Percentiles rank a stretch among this genome's conserved stretches.
Conservation (phyloP, 2,113 vertebrate genomes). For the Gobio gobio region DNA sequence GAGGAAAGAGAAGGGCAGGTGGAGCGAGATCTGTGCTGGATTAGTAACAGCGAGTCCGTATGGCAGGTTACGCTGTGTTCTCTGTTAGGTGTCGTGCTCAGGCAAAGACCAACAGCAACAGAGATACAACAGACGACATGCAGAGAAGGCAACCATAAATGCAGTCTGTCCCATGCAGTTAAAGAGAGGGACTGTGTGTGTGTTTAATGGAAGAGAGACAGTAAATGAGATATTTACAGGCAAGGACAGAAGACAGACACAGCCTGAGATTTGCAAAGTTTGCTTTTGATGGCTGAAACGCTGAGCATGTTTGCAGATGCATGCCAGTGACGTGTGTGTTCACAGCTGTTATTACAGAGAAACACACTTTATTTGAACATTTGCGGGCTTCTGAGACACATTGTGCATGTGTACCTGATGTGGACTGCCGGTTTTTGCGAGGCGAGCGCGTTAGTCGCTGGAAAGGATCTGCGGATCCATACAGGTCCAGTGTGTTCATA, state of each 20-base stretch:
- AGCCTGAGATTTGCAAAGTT: constrained; percentile 25
- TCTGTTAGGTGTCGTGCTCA: constrained; percentile 50
- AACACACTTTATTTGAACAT: constrained; percentile 2
- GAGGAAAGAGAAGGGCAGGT: constrained; percentile 23
- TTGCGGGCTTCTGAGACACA: constrained; percentile 30
- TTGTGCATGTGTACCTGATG: constrained; percentile 83
- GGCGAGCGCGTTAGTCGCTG: constrained; percentile 93
- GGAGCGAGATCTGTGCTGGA: constrained; percentile 39
- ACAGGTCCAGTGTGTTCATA: constrained; percentile 90
- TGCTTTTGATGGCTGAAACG: background rate
- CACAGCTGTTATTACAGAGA: background rate
- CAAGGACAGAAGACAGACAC: constrained; percentile 38
- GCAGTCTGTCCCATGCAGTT: constrained; percentile 55
- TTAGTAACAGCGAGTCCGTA: constrained; percentile 46
- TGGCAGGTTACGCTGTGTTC: constrained; percentile 12
- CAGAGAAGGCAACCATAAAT: constrained; percentile 48
- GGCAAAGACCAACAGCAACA: constrained; percentile 37
- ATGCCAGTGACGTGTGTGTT: constrained; percentile 14
- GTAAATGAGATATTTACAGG: constrained; percentile 34
- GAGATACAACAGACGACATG: constrained; percentile 52
- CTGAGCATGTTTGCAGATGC: constrained; percentile 9
- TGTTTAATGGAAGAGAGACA: constrained; percentile 29
- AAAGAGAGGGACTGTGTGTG: constrained; percentile 37
- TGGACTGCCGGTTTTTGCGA: constrained; percentile 93
- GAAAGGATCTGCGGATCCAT: constrained; percentile 89